Conservation (phyloP, 1,140 invertebrate species). For the Daktulosphaira vitifoliae region DNA sequence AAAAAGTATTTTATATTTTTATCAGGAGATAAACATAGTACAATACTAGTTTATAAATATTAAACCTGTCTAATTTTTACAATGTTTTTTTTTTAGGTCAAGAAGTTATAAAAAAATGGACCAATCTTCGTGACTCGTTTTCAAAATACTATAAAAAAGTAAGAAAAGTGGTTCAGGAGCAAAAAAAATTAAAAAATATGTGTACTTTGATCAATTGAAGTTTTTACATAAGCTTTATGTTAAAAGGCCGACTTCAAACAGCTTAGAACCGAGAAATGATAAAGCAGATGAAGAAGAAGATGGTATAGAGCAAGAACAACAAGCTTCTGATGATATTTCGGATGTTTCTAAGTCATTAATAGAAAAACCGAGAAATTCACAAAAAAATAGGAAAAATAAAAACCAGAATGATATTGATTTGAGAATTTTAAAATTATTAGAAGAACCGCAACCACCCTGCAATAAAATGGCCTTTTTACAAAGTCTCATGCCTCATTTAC, state of each 20-base stretch:
- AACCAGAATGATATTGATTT: constrained; percentile 1
- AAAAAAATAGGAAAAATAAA: not conserved
- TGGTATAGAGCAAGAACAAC: not conserved
- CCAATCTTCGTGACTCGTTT: constrained; percentile 8
- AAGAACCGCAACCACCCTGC: constrained; percentile 5
- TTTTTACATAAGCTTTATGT: constrained; percentile 1
- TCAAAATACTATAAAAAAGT: constrained; percentile 1
- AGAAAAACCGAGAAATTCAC: not conserved
- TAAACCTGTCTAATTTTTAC: too few relatives aligned
- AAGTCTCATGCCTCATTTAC: constrained; percentile 10
- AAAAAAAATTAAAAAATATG: constrained; percentile 14
- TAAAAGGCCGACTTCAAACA: not conserved
- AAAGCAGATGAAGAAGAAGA: not conserved
- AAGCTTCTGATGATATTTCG: not conserved
- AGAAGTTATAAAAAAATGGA: constrained; percentile 2
- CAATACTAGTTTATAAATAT: too few relatives aligned
- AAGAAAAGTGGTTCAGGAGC: constrained; percentile 2
- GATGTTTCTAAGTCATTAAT: not conserved
- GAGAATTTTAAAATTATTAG: not conserved
- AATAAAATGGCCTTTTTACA: constrained; percentile 4
- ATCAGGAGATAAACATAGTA: not conserved
- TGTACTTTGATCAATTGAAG: constrained; percentile 9
- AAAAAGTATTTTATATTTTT: constrained; percentile 15
- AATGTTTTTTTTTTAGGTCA: constrained; percentile 8
- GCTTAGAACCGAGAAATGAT: not conserved